These are phyloP conservation scores for Corythaixoides concolor DNA, from an alignment of 2,113 vertebrate genomes.

Conservation along the genomic window DNA sequence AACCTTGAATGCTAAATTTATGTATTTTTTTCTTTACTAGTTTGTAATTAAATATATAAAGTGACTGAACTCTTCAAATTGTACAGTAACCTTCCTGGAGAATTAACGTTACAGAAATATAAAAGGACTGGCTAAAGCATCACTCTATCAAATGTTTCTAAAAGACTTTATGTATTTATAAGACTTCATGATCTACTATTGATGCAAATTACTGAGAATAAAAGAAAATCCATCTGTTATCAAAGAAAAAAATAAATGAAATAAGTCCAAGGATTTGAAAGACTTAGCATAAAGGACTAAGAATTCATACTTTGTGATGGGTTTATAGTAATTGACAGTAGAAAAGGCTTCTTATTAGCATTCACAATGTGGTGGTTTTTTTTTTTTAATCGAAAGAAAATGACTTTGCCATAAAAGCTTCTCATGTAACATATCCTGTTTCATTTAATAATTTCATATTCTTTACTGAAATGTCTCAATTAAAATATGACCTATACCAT, in stretches of 20 bases:
- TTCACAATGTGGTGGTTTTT: neutral
- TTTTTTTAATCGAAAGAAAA: slow-evolving; percentile 22
- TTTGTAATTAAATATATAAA: slow-evolving; percentile 29
- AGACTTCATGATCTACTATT: slow-evolving; percentile 58
- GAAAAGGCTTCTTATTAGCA: slow-evolving; percentile 34
- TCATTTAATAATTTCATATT: slow-evolving; percentile 3
- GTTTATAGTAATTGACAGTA: slow-evolving; percentile 54
- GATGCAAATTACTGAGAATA: slow-evolving; percentile 58
- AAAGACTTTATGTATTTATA: slow-evolving; percentile 70
- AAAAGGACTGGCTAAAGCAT: slow-evolving; percentile 40
- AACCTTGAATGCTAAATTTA: slow-evolving; percentile 12
- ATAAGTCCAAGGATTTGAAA: slow-evolving; percentile 63
- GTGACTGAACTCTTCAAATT: slow-evolving; percentile 19
- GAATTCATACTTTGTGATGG: slow-evolving; percentile 41
- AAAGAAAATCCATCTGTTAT: slow-evolving; percentile 69
- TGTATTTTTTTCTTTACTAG: neutral
- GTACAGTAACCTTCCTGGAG: slow-evolving; percentile 15
- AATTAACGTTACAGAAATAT: slow-evolving; percentile 42
- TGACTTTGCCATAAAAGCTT: neutral
- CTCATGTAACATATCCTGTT: neutral
- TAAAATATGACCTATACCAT: neutral
- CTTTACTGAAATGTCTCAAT: neutral
- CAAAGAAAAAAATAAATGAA: slow-evolving; percentile 56
- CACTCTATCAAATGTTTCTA: slow-evolving; percentile 59
- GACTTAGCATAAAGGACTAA: slow-evolving; percentile 60